Conservation (phyloP, 2,113 vertebrate species). For the Furnarius figulus region DNA sequence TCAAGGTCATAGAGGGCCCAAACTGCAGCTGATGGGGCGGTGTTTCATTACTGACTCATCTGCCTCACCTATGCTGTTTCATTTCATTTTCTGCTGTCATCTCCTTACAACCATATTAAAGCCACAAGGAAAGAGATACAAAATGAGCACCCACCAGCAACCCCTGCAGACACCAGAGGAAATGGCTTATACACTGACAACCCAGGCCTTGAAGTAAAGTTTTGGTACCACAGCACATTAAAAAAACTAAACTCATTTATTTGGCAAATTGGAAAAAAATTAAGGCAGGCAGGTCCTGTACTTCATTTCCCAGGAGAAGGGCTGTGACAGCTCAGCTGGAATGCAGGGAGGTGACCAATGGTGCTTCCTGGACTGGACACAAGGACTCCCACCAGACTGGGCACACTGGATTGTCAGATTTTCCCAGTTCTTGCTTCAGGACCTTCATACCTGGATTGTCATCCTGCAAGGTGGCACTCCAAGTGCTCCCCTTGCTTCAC, state of each 20-base stretch:
- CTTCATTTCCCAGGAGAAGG: background rate
- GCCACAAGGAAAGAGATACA: background rate
- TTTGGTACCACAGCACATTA: background rate
- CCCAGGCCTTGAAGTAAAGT: background rate
- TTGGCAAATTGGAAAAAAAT: background rate
- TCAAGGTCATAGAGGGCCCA: background rate
- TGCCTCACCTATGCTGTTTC: background rate
- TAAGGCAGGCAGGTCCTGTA: background rate
- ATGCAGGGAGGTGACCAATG: background rate
- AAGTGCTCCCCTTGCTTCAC: accelerated
- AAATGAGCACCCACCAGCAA: background rate
- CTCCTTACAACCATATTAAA: background rate
- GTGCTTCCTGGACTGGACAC: background rate
- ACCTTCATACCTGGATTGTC: accelerated
- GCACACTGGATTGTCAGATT: background rate
- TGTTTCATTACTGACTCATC: background rate
- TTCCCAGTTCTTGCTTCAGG: background rate
- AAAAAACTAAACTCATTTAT: constrained; percentile 36
- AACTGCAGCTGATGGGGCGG: background rate
- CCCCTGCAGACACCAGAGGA: background rate
- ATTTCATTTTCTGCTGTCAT: background rate
- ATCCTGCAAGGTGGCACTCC: accelerated
- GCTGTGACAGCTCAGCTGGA: background rate
- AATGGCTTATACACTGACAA: background rate
- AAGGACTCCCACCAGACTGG: background rate